A percentile compares a stretch with the other conserved stretches of the same genome.
These are phyloP conservation scores for Oreotrochilus melanogaster DNA, from an alignment of 2,113 vertebrate genomes.

Conservation along the genomic window DNA sequence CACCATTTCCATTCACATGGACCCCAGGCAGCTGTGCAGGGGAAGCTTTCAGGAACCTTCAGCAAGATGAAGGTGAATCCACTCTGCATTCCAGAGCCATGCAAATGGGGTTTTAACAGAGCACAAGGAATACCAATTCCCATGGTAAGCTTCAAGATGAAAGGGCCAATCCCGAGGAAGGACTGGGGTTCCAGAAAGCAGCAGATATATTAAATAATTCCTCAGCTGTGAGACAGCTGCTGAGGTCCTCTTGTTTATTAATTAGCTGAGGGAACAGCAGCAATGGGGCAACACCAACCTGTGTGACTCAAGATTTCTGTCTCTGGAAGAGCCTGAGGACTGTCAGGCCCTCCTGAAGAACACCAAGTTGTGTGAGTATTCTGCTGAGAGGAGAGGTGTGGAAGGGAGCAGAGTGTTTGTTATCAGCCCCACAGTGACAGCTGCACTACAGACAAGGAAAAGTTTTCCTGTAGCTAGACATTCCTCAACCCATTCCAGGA, in stretches of 20 bases:
- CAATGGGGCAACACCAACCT: background rate
- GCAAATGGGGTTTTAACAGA: background rate
- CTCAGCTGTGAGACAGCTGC: background rate
- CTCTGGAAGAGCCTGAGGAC: background rate
- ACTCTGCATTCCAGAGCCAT: fast-evolving
- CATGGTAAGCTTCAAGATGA: background rate
- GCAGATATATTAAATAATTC: background rate
- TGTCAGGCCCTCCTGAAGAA: background rate
- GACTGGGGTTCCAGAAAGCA: background rate
- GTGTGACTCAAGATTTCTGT: fast-evolving
- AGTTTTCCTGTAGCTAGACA: background rate
- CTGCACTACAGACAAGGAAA: background rate
- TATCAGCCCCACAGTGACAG: background rate
- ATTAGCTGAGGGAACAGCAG: background rate
- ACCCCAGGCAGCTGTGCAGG: fast-evolving
- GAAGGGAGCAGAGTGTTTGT: background rate
- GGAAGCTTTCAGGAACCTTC: background rate
- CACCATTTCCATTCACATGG: fast-evolving
- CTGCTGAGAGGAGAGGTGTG: background rate
- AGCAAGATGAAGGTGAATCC: background rate
- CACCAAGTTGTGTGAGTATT: fast-evolving
- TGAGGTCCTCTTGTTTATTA: fast-evolving
- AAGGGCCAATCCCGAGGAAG: background rate
- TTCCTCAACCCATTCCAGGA: background rate
- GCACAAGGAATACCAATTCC: background rate